These are phyloP conservation scores for Nothocercus nigrocapillus DNA, from an alignment of 2,113 vertebrate species.

Conservation along the genomic window DNA sequence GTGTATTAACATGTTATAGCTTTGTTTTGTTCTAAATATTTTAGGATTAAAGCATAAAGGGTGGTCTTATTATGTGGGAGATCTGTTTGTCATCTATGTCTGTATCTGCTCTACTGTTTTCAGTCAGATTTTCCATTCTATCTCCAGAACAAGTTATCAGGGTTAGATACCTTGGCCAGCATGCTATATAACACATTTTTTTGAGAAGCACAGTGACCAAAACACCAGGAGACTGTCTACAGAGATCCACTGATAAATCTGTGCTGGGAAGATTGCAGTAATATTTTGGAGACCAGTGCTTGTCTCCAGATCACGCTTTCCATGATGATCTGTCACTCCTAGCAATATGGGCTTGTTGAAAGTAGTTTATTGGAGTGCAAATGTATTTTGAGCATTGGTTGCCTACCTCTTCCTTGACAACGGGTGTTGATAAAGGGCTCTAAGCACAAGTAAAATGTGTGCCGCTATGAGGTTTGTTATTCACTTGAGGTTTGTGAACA, in stretches of 20 bases:
- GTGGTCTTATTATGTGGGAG: background rate
- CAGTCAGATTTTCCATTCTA: background rate
- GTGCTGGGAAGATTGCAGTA: background rate
- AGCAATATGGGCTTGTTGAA: background rate
- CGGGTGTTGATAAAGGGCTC: background rate
- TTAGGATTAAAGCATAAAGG: background rate
- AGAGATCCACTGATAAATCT: background rate
- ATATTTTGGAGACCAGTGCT: rapidly evolving
- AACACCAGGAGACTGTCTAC: background rate
- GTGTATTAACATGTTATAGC: background rate
- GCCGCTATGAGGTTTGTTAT: background rate
- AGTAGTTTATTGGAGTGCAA: background rate
- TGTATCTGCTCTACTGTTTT: background rate
- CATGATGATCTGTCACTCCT: background rate
- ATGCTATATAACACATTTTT: background rate
- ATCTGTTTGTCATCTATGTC: background rate
- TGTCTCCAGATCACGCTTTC: background rate
- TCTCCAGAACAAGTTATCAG: background rate
- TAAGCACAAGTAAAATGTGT: background rate
- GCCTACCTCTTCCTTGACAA: background rate
- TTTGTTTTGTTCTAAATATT: slow-evolving; percentile 1
- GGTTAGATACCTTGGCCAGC: background rate
- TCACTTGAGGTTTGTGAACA: background rate
- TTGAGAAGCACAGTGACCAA: background rate
- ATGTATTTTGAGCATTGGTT: background rate